Percentiles rank a stretch among this genome's conserved stretches.
Conservation (phyloP, 2,113 vertebrate genomes). For the Neogale vison region DNA sequence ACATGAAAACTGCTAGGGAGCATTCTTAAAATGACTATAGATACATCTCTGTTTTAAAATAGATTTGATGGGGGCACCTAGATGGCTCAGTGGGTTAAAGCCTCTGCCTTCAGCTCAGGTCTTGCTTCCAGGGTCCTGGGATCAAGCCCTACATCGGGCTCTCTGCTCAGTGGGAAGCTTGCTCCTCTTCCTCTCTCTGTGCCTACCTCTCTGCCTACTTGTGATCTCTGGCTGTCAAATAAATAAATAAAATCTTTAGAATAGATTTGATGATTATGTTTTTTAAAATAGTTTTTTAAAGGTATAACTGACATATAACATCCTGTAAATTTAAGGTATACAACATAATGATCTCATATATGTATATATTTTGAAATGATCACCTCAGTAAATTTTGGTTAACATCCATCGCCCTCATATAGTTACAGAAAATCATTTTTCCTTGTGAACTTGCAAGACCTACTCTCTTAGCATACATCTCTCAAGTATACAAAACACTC, state of each 20-base stretch:
- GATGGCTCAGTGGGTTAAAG: too few relatives aligned
- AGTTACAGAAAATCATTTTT: not conserved
- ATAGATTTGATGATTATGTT: not conserved
- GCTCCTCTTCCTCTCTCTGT: too few relatives aligned
- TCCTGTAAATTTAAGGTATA: not conserved
- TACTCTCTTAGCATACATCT: not conserved
- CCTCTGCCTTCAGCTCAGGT: too few relatives aligned
- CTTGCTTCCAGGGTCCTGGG: too few relatives aligned
- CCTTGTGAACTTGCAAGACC: not conserved
- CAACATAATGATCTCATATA: not conserved
- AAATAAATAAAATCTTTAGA: not conserved
- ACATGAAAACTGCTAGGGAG: not conserved
- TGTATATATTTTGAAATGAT: not conserved
- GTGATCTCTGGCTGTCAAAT: too few relatives aligned
- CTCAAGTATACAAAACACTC: not conserved
- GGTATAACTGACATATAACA: not conserved
- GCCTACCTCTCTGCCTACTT: too few relatives aligned
- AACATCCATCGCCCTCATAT: not conserved
- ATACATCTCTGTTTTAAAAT: not conserved
- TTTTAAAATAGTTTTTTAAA: not conserved
- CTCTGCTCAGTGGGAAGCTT: too few relatives aligned
- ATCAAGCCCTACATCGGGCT: too few relatives aligned
- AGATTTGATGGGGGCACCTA: not conserved
- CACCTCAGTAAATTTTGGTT: not conserved
- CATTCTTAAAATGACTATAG: constrained; percentile 15